phyloP scores from a whole-genome alignment of 2,797 vertebrate genomes.

The Discoglossus pictus region DNA sequence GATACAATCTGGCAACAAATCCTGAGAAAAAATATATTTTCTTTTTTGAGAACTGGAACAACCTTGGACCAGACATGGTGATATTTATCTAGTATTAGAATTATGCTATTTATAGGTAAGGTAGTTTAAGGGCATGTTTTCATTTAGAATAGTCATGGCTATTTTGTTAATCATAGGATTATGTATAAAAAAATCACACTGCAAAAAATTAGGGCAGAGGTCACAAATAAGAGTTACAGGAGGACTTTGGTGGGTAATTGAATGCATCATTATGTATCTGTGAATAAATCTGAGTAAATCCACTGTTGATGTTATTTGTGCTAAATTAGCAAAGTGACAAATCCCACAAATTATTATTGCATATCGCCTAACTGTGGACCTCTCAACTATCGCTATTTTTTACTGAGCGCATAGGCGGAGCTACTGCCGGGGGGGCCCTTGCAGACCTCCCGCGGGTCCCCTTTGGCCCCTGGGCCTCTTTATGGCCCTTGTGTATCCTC shows the following conservation, averaged over 20 bases:
- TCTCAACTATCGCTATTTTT: no score
- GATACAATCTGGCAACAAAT: neutral
- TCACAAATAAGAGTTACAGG: neutral
- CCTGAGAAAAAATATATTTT: neutral
- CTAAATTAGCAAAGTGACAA: no score
- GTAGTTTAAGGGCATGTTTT: constrained; percentile 12
- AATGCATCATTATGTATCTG: no score
- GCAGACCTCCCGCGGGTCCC: no score
- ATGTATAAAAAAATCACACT: constrained; percentile 12
- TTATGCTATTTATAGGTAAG: constrained; percentile 8
- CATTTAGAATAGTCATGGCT: constrained; percentile 7
- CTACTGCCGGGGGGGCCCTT: no score
- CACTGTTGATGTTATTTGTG: no score
- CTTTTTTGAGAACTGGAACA: constrained; percentile 10
- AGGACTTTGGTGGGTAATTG: constrained; percentile 2
- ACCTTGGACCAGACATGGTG: constrained; percentile 1
- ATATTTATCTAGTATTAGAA: constrained; percentile 22
- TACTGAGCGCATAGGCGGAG: no score
- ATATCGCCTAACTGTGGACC: no score
- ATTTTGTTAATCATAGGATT: constrained; percentile 27
- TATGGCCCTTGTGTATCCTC: no score
- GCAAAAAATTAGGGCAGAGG: constrained; percentile 28
- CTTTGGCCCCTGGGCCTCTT: no score
- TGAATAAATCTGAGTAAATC: no score
- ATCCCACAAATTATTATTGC: no score